phyloP scores from a whole-genome alignment of 2,113 vertebrate species.

The Promerops cafer region DNA sequence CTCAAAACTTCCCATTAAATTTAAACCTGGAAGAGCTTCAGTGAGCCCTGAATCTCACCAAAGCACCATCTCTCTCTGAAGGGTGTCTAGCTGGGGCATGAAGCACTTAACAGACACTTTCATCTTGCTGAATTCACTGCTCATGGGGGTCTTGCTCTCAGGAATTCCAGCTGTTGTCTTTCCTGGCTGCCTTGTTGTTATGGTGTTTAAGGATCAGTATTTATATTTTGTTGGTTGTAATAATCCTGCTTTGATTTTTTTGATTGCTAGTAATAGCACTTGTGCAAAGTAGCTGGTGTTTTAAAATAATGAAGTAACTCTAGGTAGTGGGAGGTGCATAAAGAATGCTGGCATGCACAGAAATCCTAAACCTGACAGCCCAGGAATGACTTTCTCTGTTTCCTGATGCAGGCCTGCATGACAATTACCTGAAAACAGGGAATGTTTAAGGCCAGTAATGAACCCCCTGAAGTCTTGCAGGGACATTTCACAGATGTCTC shows the following conservation, averaged over 20 bases:
- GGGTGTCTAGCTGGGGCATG: neutral
- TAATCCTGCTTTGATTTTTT: neutral
- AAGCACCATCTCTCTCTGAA: neutral
- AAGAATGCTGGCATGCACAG: neutral
- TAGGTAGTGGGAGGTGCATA: neutral
- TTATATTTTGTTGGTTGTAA: neutral
- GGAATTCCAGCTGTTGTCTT: neutral
- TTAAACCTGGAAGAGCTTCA: neutral
- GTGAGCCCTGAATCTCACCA: neutral
- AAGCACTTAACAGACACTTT: neutral
- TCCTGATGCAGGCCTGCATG: neutral
- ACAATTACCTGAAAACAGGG: neutral
- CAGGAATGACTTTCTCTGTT: neutral
- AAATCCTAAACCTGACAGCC: neutral
- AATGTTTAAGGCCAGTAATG: neutral
- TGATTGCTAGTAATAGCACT: neutral
- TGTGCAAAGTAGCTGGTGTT: slow-evolving; percentile 9
- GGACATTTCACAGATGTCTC: neutral
- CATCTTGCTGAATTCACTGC: neutral
- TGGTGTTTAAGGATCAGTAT: neutral
- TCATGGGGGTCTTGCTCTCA: neutral
- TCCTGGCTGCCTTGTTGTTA: neutral
- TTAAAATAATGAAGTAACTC: slow-evolving; percentile 20
- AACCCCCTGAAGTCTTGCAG: neutral
- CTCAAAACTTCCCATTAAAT: neutral